These are phyloP conservation scores for Pomacea canaliculata DNA, from an alignment of 2,888 invertebrate species.

Conservation along the genomic window DNA sequence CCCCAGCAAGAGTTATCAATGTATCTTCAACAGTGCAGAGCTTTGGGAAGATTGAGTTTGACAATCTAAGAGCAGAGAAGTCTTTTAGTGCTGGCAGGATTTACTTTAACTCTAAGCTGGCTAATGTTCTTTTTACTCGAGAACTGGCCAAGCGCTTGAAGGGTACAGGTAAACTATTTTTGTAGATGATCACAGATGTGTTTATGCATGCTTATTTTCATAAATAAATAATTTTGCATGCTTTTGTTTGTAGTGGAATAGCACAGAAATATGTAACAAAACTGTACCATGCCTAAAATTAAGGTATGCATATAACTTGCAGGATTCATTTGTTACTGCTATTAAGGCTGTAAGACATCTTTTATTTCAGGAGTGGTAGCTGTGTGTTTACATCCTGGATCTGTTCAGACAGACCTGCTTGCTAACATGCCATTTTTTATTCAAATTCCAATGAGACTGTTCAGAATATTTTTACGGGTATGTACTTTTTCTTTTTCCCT, in stretches of 20 bases:
- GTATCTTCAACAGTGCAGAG: slow-evolving; percentile 54
- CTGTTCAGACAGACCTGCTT: slow-evolving; percentile 49
- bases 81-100: slow-evolving; percentile 39
- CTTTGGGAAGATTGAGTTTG: slow-evolving; percentile 47
- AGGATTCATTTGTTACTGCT: too few species aligned
- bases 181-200: neutral
- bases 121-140: slow-evolving; percentile 64
- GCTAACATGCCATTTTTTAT: slow-evolving; percentile 40
- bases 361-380: slow-evolving; percentile 46
- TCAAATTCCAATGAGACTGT: slow-evolving; percentile 23
- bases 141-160: slow-evolving; percentile 60
- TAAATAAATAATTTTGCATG: neutral
- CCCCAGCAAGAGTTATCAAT: slow-evolving; percentile 53
- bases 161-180: slow-evolving; percentile 48
- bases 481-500: neutral
- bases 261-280: neutral
- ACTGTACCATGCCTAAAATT: neutral
- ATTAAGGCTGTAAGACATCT: too few species aligned
- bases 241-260: neutral
- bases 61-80: slow-evolving; percentile 51
- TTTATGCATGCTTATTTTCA: neutral
- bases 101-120: slow-evolving; percentile 66
- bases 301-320: too few species aligned
- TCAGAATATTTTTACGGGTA: slow-evolving; percentile 51
- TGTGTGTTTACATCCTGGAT: slow-evolving; percentile 57